Evolutionary conservation across 2,888 invertebrate genomes (phyloP), one percentile per base, ranked within the genome.

Genomic region (Diplolepis rosae): DNA sequence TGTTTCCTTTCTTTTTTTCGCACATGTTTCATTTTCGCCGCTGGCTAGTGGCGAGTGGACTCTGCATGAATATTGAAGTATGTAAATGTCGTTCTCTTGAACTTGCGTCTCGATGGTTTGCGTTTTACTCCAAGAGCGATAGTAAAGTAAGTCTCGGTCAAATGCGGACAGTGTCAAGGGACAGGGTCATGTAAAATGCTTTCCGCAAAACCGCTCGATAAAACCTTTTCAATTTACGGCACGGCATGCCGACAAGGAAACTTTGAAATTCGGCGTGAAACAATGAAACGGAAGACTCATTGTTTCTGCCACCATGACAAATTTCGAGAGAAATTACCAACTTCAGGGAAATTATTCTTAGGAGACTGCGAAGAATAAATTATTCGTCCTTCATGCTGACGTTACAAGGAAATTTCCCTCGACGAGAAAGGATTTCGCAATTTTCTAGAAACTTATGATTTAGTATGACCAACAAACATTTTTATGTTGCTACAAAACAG

Each of bases 61-160:
- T 52, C 30, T 61, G 69, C 77, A 84, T 83, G 80, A 83, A 84
- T 84, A 83, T 84, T 83, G 75, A 81, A 82, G 75, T 79, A 84
- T 83, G 82, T 75, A 83, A 82, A 83, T 84, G 72, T 68, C 69
- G 73, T 71, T 76, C 76, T 71, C 74, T 78, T 79, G 80, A 83
- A 83, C 80, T 82, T 79, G 81, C 74, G n/a, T 42, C 52, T 61
- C 71, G 68, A 68, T 50, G 50, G 71, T 71, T 69, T 68, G 42
- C 48, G 65, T 54, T 30, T 61, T 69, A 68, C 69, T 56, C 74
- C 22, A 71, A 77, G 73, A 70, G 68, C 72, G 75, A 75, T 73
- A 24, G 72, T 70, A 77, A 75, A 71, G 70, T 70, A 50, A 50
- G 24, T 50, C 50, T 22, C 72, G 73, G 73, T 74, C 74, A 75